Base-by-base conservation (phyloP, 2,797 vertebrate genomes). In the Gallinago stenura region DNA sequence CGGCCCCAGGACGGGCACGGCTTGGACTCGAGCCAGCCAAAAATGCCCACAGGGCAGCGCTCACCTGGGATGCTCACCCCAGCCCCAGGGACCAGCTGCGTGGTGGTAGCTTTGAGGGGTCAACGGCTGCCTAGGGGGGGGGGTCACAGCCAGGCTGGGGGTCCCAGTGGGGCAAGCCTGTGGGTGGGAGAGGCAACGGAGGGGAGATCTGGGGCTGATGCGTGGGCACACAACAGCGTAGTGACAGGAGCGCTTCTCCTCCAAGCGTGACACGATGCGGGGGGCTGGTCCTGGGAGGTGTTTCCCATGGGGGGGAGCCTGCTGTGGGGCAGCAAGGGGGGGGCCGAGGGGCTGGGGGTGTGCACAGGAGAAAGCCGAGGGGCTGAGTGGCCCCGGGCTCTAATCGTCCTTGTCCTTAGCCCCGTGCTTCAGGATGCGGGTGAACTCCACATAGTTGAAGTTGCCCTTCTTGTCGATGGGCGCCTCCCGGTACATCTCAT, bases 401-500 rank as follows among this genome's bases (percentile, higher is more conserved):
- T 98, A 97, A 91, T 99, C 99, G 1, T 99, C 99, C 91, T 99
- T 99, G 96, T 99, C 99, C 97, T 99, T 99, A 97, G 99, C 99
- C 0, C 99, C 99, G 0, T 99, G 99, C 96, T 99, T 99, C 95
- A 99, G 99, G 97, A 99, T 99, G 96, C 99, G 99, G 56, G 99
- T 99, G 98, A 99, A 99, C 97, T 99, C 99, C 56, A 99, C 99
- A 0, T 99, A 99, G 98, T 99, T 99, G 97, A 99, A 99, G 97
- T 99, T 99, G 97, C 99, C 99, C 97, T 99, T 99, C 97, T 99
- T 99, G 98, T 99, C 99, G 0, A 99, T 99, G 88, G 99, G 99
- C 0, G 99, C 99, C 97, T 99, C 99, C 2, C 99, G 98, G 98
- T 99, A 99, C 97, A 99, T 98, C 98, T 99, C 99, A 5, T 99